Percentiles rank a stretch among this genome's conserved stretches.
Conservation (phyloP, 64 coral and sea anemone species). For the Montipora capricornis region DNA sequence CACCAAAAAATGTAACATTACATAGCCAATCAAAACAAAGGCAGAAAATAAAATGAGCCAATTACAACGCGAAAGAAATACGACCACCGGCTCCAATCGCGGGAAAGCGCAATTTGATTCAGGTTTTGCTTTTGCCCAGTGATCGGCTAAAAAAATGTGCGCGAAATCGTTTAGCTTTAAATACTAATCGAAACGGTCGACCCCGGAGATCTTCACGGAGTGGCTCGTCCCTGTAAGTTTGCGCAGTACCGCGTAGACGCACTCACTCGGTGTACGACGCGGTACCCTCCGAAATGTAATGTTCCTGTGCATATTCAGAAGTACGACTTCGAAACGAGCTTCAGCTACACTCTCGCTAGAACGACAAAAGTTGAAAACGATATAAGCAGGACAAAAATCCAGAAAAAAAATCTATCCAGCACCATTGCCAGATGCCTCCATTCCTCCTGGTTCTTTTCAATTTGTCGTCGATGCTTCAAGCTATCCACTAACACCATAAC, state of each 20-base stretch:
- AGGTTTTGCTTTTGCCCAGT: too few relatives aligned
- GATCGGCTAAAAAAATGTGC: too few relatives aligned
- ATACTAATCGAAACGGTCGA: too few relatives aligned
- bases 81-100: too few relatives aligned
- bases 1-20: too few relatives aligned
- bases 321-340: not conserved
- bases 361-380: constrained; percentile 78
- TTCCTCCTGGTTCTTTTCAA: constrained; percentile 89
- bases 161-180: too few relatives aligned
- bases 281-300: not conserved
- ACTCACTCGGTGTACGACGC: not conserved
- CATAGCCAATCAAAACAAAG: too few relatives aligned
- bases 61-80: too few relatives aligned
- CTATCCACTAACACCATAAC: constrained; percentile 92
- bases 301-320: not conserved
- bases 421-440: constrained; percentile 96
- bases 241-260: not conserved
- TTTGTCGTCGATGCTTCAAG: constrained; percentile 73
- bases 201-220: too few relatives aligned
- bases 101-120: too few relatives aligned
- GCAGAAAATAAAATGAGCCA: too few relatives aligned
- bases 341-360: constrained; percentile 14
- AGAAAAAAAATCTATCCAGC: constrained; percentile 93
- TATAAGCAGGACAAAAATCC: constrained; percentile 89
- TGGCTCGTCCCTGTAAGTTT: too few relatives aligned